Evolutionary conservation across 1,140 invertebrate species (phyloP).

Genomic region (Zaprionus lachaisei): DNA sequence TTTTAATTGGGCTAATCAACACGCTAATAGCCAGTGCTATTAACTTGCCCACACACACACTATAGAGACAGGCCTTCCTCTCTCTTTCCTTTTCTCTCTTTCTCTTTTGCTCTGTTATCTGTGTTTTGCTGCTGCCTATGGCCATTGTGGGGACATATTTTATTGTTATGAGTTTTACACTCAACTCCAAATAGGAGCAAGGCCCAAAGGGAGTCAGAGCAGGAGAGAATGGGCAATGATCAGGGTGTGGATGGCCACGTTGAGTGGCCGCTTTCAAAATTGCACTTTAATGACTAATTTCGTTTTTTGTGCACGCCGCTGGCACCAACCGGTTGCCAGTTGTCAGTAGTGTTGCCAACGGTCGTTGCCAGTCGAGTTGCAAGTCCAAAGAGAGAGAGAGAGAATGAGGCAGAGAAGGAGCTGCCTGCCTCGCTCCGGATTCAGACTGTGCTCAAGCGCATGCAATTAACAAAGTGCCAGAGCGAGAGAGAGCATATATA

Average conservation of each 20-base stretch:
- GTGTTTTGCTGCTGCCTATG: conserved; percentile 12
- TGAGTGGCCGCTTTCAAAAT: conserved; percentile 68
- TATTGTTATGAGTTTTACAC: conserved; percentile 74
- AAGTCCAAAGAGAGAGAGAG: background rate
- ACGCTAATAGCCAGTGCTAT: conserved; percentile 71
- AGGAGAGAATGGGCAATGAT: too few species aligned
- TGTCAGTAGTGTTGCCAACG: conserved; percentile 17
- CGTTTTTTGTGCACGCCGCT: conserved; percentile 57
- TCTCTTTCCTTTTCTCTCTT: background rate
- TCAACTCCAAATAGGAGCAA: conserved; percentile 25
- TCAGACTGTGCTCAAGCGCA: conserved; percentile 20
- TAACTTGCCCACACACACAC: conserved; percentile 43
- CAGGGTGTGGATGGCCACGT: conserved; percentile 4
- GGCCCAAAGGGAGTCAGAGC: background rate
- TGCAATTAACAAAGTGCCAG: conserved; percentile 49
- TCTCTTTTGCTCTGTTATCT: background rate
- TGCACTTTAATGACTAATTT: conserved; percentile 82
- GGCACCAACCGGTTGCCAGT: conserved; percentile 20
- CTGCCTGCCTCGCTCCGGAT: background rate
- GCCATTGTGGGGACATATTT: conserved; percentile 62
- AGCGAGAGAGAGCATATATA: conserved; percentile 19
- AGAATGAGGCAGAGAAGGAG: background rate
- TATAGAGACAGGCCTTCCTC: background rate
- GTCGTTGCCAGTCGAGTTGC: conserved; percentile 19
- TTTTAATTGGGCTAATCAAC: conserved; percentile 78